phyloP scores from a whole-genome alignment of 2,888 invertebrate species.

The Doris montereyensis region DNA sequence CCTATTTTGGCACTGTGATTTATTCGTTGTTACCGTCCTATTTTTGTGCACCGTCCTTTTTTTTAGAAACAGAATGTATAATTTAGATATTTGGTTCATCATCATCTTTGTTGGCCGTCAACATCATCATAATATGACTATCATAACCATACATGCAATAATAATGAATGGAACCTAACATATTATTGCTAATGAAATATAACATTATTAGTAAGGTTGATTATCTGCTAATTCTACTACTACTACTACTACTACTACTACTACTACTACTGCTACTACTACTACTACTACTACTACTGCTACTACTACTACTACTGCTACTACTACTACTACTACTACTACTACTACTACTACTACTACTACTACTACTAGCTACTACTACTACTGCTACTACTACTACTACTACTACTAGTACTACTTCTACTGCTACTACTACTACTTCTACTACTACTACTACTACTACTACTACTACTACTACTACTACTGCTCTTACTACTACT shows the following conservation, averaged over 20 bases:
- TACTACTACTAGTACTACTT: constrained; percentile 1
- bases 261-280: constrained; percentile 32
- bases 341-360: constrained; percentile 8
- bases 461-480: not conserved
- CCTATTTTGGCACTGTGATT: too few species aligned
- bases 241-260: constrained; percentile 30
- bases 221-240: constrained; percentile 29
- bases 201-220: too few species aligned
- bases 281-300: constrained; percentile 25
- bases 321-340: constrained; percentile 26
- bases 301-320: constrained; percentile 24
- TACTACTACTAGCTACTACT: not conserved
- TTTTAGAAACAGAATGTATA: too few species aligned
- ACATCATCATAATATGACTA: too few species aligned
- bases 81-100: too few species aligned
- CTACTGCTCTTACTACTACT: not conserved
- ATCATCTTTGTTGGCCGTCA: too few species aligned
- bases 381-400: not conserved
- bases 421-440: constrained; percentile 3
- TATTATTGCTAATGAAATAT: too few species aligned
- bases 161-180: too few species aligned
- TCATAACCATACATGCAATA: too few species aligned
- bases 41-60: too few species aligned
- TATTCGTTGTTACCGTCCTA: too few species aligned
- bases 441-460: not conserved